A percentile compares a stretch with the other conserved stretches of the same genome.
Conservation (phyloP, 1,140 invertebrate genomes). For the Leucophenga varia region DNA sequence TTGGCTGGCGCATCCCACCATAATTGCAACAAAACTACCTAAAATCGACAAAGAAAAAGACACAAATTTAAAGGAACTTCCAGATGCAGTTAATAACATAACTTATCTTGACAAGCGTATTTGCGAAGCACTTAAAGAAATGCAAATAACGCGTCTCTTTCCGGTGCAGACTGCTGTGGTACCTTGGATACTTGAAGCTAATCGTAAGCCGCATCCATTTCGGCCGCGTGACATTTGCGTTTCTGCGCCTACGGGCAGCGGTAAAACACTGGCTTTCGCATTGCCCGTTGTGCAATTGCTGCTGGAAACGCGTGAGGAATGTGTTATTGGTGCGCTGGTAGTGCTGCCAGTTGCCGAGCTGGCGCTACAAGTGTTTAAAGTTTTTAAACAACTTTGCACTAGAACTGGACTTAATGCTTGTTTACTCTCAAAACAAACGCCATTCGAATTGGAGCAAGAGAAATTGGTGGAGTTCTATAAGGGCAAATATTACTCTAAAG, state of each 20-base stretch:
- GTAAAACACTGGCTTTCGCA: slow-evolving; percentile 94
- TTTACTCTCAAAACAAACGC: slow-evolving; percentile 71
- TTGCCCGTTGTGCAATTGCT: slow-evolving; percentile 82
- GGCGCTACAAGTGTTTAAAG: slow-evolving; percentile 83
- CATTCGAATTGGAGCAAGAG: slow-evolving; percentile 75
- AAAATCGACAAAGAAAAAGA: slow-evolving; percentile 66
- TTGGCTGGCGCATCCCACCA: slow-evolving; percentile 81
- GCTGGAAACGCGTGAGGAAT: slow-evolving; percentile 51
- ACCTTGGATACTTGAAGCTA: slow-evolving; percentile 72
- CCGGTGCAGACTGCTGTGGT: slow-evolving; percentile 85
- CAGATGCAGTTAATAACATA: slow-evolving; percentile 60
- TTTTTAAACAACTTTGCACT: slow-evolving; percentile 74
- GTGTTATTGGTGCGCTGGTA: slow-evolving; percentile 77
- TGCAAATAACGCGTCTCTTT: slow-evolving; percentile 81
- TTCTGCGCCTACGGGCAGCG: slow-evolving; percentile 95
- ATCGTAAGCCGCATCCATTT: slow-evolving; percentile 61
- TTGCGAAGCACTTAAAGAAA: slow-evolving; percentile 66
- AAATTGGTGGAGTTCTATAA: slow-evolving; percentile 70
- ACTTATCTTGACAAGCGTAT: slow-evolving; percentile 57
- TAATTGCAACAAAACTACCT: slow-evolving; percentile 62
- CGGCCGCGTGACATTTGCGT: slow-evolving; percentile 91
- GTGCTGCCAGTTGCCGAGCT: slow-evolving; percentile 91
- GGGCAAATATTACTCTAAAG: slow-evolving; percentile 59
- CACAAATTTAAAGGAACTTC: slow-evolving; percentile 65
- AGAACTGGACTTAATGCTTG: slow-evolving; percentile 73